phyloP scores from a whole-genome alignment of 2,113 vertebrate genomes.

The Perca flavescens region DNA sequence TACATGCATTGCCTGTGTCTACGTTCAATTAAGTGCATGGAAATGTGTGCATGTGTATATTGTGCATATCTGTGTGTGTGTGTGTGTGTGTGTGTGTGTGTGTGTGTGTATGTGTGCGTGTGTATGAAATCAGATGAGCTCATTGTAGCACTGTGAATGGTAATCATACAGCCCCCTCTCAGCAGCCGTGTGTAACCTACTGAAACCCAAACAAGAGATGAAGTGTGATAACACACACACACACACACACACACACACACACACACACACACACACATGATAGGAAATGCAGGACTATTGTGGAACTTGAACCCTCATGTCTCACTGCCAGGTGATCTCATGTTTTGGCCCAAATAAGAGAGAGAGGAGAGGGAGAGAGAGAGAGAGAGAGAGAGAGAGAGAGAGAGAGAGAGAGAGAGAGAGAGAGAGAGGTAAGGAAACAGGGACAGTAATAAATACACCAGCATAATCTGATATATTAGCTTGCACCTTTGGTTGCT shows the following conservation, averaged over 20 bases:
- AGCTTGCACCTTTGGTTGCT: not conserved
- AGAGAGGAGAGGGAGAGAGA: constrained; percentile 1
- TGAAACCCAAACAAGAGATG: constrained; percentile 88
- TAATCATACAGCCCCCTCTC: constrained; percentile 83
- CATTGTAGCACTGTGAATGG: constrained; percentile 84
- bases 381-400: not conserved
- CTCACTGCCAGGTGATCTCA: constrained; percentile 81
- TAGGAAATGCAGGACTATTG: constrained; percentile 76
- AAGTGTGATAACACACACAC: constrained; percentile 76
- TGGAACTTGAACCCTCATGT: constrained; percentile 84
- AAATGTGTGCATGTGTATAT: constrained; percentile 34
- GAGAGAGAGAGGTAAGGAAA: not conserved
- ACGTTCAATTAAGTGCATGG: constrained; percentile 11
- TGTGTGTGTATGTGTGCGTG: constrained; percentile 27
- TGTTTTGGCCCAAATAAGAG: constrained; percentile 69
- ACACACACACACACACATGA: constrained; percentile 35
- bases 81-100: constrained; percentile 27
- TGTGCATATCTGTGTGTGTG: not conserved
- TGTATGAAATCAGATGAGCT: constrained; percentile 77
- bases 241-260: constrained; percentile 33
- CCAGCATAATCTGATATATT: constrained; percentile 29
- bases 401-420: not conserved
- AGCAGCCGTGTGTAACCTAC: constrained; percentile 81
- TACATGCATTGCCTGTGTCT: constrained; percentile 2
- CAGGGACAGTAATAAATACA: constrained; percentile 38